Evolutionary conservation across 2,113 vertebrate genomes (phyloP).

Genomic region (Dicrurus megarhynchus): DNA sequence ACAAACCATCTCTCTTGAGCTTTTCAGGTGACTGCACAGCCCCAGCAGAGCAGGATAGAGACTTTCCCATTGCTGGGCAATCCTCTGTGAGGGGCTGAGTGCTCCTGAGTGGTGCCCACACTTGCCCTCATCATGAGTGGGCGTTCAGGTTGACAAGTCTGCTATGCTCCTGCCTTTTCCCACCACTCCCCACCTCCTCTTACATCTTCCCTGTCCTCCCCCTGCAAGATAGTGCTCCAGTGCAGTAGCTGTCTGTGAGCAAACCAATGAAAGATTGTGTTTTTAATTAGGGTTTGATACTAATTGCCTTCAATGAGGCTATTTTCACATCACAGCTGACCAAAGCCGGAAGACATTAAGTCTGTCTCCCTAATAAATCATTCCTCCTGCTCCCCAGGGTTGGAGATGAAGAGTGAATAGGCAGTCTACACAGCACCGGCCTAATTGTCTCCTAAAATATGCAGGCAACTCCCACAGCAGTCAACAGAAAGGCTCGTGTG

Average conservation of each 20-base stretch:
- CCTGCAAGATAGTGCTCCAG: background rate
- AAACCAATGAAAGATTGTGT: background rate
- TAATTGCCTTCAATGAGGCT: conserved; percentile 22
- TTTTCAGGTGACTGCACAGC: background rate
- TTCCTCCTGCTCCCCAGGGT: background rate
- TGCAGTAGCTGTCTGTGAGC: background rate
- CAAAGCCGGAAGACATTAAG: conserved; percentile 18
- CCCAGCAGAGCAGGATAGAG: background rate
- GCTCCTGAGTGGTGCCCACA: accelerated
- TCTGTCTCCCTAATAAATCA: conserved; percentile 30
- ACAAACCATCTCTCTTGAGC: background rate
- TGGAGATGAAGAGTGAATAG: conserved; percentile 15
- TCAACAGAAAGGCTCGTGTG: background rate
- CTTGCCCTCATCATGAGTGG: background rate
- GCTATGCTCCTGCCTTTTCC: background rate
- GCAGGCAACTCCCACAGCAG: conserved; percentile 44
- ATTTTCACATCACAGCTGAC: conserved; percentile 50
- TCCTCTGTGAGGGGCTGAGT: background rate
- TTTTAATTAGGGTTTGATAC: background rate
- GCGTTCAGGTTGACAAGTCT: background rate
- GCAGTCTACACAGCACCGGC: background rate
- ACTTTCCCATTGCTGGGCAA: background rate
- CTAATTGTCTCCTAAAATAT: conserved; percentile 48
- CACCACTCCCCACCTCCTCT: background rate
- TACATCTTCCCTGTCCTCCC: background rate